These are phyloP conservation scores for Calyptomena viridis DNA, from an alignment of 2,113 vertebrate species.

Conservation along the genomic window DNA sequence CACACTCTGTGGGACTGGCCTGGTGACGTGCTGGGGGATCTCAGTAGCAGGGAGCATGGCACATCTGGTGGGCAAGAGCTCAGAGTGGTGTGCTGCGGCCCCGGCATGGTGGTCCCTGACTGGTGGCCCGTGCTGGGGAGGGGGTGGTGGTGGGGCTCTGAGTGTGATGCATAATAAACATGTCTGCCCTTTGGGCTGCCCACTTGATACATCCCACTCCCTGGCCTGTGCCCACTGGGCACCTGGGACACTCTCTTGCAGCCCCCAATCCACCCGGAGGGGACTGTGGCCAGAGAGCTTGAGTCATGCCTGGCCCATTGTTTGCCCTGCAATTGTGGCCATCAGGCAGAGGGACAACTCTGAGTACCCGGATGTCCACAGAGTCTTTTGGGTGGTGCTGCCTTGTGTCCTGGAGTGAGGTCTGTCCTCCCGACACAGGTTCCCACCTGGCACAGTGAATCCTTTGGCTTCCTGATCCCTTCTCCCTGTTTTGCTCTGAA, in stretches of 20 bases:
- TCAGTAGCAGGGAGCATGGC: rapidly evolving
- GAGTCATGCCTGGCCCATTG: rapidly evolving
- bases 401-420: neutral
- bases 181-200: neutral
- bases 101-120: neutral
- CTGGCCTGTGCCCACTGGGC: rapidly evolving
- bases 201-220: rapidly evolving
- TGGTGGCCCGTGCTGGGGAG: neutral
- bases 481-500: neutral
- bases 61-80: neutral
- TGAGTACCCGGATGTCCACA: rapidly evolving
- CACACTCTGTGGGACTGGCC: rapidly evolving
- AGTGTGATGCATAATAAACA: neutral
- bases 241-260: neutral
- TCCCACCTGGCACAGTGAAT: neutral
- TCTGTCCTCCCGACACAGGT: rapidly evolving
- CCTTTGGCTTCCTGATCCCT: rapidly evolving
- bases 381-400: neutral
- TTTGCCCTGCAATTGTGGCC: neutral
- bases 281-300: rapidly evolving
- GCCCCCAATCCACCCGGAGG: neutral
- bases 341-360: neutral
- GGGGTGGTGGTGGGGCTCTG: neutral
- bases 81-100: neutral
- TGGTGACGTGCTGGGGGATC: neutral